phyloP scores from a whole-genome alignment of 2,888 invertebrate species.

The Timandra comae region DNA sequence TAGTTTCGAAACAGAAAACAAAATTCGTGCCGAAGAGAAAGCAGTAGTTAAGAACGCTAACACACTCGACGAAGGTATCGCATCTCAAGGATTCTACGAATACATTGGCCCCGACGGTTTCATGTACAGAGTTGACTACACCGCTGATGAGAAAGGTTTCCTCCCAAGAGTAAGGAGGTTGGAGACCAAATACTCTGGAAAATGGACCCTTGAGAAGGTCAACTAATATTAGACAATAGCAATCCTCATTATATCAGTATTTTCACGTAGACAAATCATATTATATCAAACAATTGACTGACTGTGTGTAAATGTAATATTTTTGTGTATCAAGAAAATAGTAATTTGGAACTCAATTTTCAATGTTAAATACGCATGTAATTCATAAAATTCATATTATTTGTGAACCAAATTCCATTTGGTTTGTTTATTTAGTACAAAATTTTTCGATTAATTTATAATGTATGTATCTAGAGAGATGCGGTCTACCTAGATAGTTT shows the following conservation, averaged over 20 bases:
- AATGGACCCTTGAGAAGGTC: slow-evolving; percentile 67
- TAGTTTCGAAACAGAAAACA: slow-evolving; percentile 75
- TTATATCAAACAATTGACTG: slow-evolving; percentile 22
- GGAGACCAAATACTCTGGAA: slow-evolving; percentile 68
- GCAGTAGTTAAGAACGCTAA: slow-evolving; percentile 70
- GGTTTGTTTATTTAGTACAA: slow-evolving; percentile 35
- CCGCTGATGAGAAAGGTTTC: slow-evolving; percentile 73
- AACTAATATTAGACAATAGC: slow-evolving; percentile 38
- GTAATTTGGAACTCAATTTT: no score
- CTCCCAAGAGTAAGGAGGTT: slow-evolving; percentile 62
- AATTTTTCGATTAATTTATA: slow-evolving; percentile 19
- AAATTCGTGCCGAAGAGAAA: slow-evolving; percentile 71
- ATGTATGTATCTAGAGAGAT: slow-evolving; percentile 5
- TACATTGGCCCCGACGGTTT: slow-evolving; percentile 74
- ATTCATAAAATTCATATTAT: no score
- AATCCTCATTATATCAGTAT: slow-evolving; percentile 58
- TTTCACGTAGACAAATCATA: slow-evolving; percentile 24
- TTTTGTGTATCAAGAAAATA: no score
- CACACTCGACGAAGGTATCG: slow-evolving; percentile 67
- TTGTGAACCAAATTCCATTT: slow-evolving; percentile 24
- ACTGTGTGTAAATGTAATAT: no score
- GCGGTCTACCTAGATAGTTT: slow-evolving; percentile 52
- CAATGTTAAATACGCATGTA: no score
- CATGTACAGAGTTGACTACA: slow-evolving; percentile 72
- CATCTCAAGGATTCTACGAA: slow-evolving; percentile 70